Conservation (phyloP, 2,113 vertebrate genomes). For the Podarcis cretensis region DNA sequence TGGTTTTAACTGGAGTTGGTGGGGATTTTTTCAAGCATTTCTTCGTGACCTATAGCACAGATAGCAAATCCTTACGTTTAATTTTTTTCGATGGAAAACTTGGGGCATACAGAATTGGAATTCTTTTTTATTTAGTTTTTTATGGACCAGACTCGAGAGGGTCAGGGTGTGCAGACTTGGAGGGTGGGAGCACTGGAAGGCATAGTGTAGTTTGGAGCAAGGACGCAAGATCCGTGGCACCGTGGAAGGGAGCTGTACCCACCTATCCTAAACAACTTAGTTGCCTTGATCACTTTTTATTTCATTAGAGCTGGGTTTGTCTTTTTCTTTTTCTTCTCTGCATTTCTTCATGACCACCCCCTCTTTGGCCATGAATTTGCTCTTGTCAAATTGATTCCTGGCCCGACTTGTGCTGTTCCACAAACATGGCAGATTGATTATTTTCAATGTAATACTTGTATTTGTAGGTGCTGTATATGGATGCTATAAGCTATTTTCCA, state of each 20-base stretch:
- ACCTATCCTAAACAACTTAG: not conserved
- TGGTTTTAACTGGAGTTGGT: not conserved
- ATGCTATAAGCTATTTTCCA: slow-evolving; percentile 86
- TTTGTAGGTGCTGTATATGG: slow-evolving; percentile 86
- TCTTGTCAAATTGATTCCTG: not conserved
- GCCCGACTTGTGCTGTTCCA: not conserved
- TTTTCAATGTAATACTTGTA: not conserved
- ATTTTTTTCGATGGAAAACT: not conserved
- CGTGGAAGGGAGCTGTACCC: not conserved
- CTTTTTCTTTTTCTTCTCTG: not conserved
- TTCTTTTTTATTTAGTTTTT: not conserved
- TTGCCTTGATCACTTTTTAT: not conserved
- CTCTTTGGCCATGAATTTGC: too few relatives aligned
- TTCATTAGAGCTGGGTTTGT: not conserved
- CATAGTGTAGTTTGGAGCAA: not conserved
- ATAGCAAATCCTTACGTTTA: not conserved
- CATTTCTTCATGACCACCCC: not conserved
- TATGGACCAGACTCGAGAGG: too few relatives aligned
- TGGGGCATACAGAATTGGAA: not conserved
- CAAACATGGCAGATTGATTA: not conserved
- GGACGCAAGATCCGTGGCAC: not conserved
- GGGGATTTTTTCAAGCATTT: not conserved
- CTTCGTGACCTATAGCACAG: not conserved
- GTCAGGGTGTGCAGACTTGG: not conserved
- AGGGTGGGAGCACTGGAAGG: not conserved